phyloP scores from a whole-genome alignment of 1,140 invertebrate genomes.

The Cydia amplana region DNA sequence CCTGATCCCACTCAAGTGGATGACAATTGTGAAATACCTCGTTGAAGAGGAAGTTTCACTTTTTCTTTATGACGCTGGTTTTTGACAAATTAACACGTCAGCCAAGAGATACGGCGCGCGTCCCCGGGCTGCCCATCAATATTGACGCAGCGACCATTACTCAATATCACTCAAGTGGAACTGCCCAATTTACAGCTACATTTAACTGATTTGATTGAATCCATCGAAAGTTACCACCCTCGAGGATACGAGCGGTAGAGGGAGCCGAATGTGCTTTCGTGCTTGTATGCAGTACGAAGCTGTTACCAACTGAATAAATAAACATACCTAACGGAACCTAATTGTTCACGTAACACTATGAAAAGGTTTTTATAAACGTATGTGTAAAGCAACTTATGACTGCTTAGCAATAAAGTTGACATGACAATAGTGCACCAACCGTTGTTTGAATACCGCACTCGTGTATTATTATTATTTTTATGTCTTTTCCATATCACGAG shows the following conservation, averaged over 20 bases:
- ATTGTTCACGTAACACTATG: not conserved
- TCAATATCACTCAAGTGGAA: constrained; percentile 75
- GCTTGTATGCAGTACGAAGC: not conserved
- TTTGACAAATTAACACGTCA: constrained; percentile 71
- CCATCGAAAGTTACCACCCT: constrained; percentile 60
- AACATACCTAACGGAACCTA: not conserved
- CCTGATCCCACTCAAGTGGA: not conserved
- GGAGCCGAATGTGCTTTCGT: not conserved
- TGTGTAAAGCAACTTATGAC: no score
- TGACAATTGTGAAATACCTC: constrained; percentile 2
- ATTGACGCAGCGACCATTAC: constrained; percentile 63
- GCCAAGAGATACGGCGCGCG: constrained; percentile 53
- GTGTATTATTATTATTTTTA: no score
- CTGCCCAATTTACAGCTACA: constrained; percentile 76
- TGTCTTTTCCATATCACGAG: no score
- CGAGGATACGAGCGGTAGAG: not conserved
- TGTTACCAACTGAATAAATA: not conserved
- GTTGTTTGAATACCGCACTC: no score
- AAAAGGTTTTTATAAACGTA: no score
- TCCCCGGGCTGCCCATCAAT: constrained; percentile 63
- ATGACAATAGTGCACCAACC: no score
- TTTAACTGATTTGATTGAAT: constrained; percentile 77
- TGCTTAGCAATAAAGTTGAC: no score
- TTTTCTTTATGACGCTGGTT: constrained; percentile 59
- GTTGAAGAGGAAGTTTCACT: constrained; percentile 38